phyloP scores from a whole-genome alignment of 2,797 vertebrate species.

The Numenius phaeopus region DNA sequence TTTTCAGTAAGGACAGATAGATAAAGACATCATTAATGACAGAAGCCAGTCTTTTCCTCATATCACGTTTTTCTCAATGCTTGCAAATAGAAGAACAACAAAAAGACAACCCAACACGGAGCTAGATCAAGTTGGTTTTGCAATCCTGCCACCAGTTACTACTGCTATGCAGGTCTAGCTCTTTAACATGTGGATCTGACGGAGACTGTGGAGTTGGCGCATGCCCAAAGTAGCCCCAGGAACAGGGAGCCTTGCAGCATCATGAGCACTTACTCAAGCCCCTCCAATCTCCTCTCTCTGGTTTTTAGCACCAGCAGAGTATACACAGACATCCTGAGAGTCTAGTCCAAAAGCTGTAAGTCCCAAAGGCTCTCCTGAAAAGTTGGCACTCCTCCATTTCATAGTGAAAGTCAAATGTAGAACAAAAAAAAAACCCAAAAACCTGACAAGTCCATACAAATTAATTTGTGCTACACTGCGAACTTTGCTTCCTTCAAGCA shows the following conservation, averaged over 20 bases:
- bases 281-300: neutral
- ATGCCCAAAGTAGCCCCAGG: neutral
- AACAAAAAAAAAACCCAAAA: neutral
- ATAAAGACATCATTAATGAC: neutral
- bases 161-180: neutral
- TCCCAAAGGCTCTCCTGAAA: neutral
- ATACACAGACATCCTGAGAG: neutral
- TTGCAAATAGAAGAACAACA: neutral
- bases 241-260: neutral
- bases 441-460: neutral
- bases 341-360: neutral
- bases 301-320: neutral
- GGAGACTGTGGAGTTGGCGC: neutral
- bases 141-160: neutral
- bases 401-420: neutral
- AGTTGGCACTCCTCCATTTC: neutral
- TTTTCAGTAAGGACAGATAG: neutral
- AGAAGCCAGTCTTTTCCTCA: neutral
- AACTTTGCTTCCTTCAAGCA: neutral
- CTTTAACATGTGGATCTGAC: fast-evolving
- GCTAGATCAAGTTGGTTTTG: neutral
- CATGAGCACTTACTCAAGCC: neutral
- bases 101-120: neutral
- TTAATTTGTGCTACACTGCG: neutral
- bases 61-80: neutral